Conservation (phyloP, 2,797 vertebrate genomes). For the Mus caroli region DNA sequence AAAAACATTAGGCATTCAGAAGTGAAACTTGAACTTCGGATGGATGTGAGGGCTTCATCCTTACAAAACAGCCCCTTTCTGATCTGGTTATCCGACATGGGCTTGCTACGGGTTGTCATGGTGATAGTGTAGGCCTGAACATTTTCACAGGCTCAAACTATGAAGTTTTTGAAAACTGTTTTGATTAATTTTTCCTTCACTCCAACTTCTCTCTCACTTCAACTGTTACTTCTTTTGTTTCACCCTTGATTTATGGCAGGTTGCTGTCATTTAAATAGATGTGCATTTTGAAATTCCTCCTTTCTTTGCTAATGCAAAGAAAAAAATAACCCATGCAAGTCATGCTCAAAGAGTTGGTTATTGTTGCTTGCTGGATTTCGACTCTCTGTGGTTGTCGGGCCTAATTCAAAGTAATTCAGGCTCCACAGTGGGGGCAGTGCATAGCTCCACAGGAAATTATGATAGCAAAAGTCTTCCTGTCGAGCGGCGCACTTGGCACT, state of each 20-base stretch:
- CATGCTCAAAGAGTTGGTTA: conserved; percentile 97
- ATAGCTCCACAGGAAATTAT: conserved; percentile 99
- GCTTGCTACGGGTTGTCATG: conserved; percentile 89
- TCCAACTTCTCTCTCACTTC: conserved; percentile 88
- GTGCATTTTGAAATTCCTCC: conserved; percentile 89
- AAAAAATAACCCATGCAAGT: conserved; percentile 93
- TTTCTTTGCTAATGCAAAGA: conserved; percentile 90
- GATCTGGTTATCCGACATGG: conserved; percentile 88
- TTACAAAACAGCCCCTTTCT: conserved; percentile 87
- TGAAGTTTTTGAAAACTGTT: conserved; percentile 90
- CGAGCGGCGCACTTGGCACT: conserved; percentile 96
- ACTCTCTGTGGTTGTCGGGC: conserved; percentile 98
- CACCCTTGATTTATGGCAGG: conserved; percentile 91
- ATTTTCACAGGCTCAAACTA: conserved; percentile 88
- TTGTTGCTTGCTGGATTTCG: conserved; percentile 97
- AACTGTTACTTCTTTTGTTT: conserved; percentile 89
- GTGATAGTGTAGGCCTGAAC: conserved; percentile 87
- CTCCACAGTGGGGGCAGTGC: conserved; percentile 93
- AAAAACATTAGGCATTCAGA: conserved; percentile 62
- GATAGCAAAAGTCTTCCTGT: conserved; percentile 99
- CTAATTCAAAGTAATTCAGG: conserved; percentile 99
- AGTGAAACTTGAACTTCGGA: conserved; percentile 75
- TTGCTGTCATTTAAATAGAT: conserved; percentile 91
- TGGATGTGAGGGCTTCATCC: conserved; percentile 84
- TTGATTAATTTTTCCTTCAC: conserved; percentile 89